Percentiles rank a stretch among this genome's conserved stretches.
phyloP scores from a whole-genome alignment of 2,888 invertebrate species.

The Dicyrtomina minuta region DNA sequence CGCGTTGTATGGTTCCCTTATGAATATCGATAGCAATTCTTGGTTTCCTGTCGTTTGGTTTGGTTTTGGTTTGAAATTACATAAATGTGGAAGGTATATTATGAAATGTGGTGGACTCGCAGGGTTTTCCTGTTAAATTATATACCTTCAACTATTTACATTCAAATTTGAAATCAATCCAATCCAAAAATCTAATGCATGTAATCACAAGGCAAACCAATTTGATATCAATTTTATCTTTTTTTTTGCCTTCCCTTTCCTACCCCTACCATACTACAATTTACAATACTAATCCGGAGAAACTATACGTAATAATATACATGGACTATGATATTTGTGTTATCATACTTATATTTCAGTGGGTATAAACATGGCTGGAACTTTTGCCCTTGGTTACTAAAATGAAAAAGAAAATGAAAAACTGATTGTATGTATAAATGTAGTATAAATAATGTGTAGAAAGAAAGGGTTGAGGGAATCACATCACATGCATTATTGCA shows the following conservation, averaged over 20 bases:
- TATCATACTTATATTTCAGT: too few relatives aligned
- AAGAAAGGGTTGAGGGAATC: too few relatives aligned
- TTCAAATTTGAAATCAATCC: conserved; percentile 15
- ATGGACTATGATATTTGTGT: too few relatives aligned
- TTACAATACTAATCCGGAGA: too few relatives aligned
- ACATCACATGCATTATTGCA: too few relatives aligned
- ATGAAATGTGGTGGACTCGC: not conserved
- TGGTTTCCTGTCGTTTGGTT: not conserved
- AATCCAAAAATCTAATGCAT: too few relatives aligned
- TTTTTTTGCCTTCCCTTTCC: not conserved
- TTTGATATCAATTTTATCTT: conserved; percentile 19
- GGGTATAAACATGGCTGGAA: too few relatives aligned
- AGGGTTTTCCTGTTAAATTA: not conserved
- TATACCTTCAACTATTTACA: not conserved
- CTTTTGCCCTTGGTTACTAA: not conserved
- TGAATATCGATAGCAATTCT: too few relatives aligned
- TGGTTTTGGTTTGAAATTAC: not conserved
- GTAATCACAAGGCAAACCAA: conserved; percentile 15
- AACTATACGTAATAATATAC: too few relatives aligned
- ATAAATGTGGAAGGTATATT: not conserved
- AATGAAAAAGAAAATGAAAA: not conserved
- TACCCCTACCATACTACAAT: not conserved
- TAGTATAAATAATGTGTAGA: too few relatives aligned
- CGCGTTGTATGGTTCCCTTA: too few relatives aligned
- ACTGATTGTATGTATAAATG: conserved; percentile 1